A percentile compares a stretch with the other conserved stretches of the same genome.
These are phyloP conservation scores for Aspidapion aeneum DNA, from an alignment of 2,888 invertebrate genomes.

Conservation along the genomic window DNA sequence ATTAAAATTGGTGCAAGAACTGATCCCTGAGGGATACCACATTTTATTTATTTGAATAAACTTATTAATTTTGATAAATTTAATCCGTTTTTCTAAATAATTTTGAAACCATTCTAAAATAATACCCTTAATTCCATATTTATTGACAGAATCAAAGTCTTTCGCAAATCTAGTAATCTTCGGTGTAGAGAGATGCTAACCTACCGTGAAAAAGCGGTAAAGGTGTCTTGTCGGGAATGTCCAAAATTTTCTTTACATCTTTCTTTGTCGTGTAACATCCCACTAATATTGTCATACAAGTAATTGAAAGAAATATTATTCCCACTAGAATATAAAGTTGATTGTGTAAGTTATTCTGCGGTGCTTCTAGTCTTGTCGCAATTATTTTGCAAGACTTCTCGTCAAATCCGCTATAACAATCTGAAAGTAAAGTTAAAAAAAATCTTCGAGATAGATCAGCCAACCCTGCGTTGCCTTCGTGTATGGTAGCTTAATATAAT, in stretches of 20 bases:
- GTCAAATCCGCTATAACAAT: constrained; percentile 17
- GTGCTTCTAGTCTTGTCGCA: not conserved
- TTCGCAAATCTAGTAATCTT: too few species aligned
- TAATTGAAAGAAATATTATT: constrained; percentile 12
- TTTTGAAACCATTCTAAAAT: too few species aligned
- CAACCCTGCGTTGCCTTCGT: too few species aligned
- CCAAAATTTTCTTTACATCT: constrained; percentile 6
- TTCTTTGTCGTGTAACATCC: constrained; percentile 11
- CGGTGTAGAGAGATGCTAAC: too few species aligned
- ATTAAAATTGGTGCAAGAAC: not conserved
- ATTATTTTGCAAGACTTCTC: constrained; percentile 13
- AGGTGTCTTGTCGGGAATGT: constrained; percentile 14
- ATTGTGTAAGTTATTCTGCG: not conserved
- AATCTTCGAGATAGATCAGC: too few species aligned
- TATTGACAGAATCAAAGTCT: too few species aligned
- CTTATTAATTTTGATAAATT: not conserved
- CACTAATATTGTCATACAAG: constrained; percentile 14
- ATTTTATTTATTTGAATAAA: not conserved
- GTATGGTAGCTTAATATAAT: too few species aligned
- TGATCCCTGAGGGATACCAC: not conserved
- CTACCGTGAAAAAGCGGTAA: constrained; percentile 21
- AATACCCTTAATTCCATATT: too few species aligned
- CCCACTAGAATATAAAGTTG: constrained; percentile 4
- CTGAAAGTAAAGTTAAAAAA: too few species aligned
- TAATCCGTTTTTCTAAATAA: too few species aligned